A percentile compares a stretch with the other conserved stretches of the same genome.
These are phyloP conservation scores for Andinoacara biseriatus DNA, from an alignment of 2,113 vertebrate genomes.

Conservation along the genomic window DNA sequence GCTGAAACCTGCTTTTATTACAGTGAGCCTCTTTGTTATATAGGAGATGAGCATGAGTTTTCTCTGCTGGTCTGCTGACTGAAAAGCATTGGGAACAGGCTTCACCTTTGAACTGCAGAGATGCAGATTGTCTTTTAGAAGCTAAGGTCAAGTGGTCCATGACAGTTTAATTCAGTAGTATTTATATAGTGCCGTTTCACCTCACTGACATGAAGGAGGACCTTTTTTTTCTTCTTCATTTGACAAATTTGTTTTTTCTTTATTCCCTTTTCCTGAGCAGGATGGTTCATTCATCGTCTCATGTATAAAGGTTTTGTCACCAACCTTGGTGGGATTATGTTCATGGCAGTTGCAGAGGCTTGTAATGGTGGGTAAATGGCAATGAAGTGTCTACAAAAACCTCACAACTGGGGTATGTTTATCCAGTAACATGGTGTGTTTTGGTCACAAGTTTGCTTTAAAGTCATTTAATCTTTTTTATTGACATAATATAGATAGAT, in stretches of 20 bases:
- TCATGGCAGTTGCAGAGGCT: not conserved
- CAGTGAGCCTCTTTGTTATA: not conserved
- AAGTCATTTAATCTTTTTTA: not conserved
- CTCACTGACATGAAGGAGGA: too few species aligned
- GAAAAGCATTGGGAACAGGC: conserved; percentile 27
- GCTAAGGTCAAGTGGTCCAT: too few species aligned
- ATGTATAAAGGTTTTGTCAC: not conserved
- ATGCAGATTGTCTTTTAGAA: too few species aligned
- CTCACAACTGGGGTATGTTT: not conserved
- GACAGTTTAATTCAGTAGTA: not conserved
- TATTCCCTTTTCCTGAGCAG: not conserved
- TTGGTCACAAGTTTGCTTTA: not conserved
- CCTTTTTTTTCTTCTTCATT: too few species aligned
- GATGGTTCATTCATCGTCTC: not conserved
- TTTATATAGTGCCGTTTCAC: not conserved
- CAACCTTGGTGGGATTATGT: not conserved
- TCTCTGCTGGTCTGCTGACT: conserved; percentile 2
- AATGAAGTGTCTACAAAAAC: not conserved
- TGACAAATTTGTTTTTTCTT: not conserved
- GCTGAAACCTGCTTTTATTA: not conserved
- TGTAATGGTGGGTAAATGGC: not conserved
- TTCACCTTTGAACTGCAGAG: conserved; percentile 42
- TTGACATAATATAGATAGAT: not conserved
- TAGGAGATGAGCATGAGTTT: not conserved
- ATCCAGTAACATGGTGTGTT: not conserved